Base-by-base conservation (phyloP, 2,797 vertebrate genomes). In the Geotrypetes seraphini region DNA sequence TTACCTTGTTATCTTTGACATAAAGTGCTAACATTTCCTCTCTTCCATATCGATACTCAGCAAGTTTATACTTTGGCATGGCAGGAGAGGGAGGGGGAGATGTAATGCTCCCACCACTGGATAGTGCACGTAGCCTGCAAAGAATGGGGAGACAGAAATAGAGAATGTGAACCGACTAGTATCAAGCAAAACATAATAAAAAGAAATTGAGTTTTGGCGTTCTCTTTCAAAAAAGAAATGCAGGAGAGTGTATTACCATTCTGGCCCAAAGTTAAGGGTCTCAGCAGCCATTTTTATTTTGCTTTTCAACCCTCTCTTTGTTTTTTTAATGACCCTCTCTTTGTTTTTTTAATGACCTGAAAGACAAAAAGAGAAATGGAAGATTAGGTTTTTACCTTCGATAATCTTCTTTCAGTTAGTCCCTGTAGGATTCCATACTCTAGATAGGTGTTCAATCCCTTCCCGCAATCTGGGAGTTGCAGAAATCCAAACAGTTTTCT, bases 11-110 rank as follows among this genome's bases (percentile, higher is more conserved):
- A 74, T 94, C 91, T 81, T 92, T 92, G 74, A 94, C 49, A 63
- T 92, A 93, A 87, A 94, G 91, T 79, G 91, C 91, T 85, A 94
- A 78, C 91, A 93, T 94, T 81, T 94, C 91, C 76, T 94, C 91
- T 63, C 91, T 79, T 68, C 91, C 91, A 9, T 94, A 94, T 63
- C 91, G 90, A 63, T 92, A 92, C 51, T 93, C 90, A 39, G 91
- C 91, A 73, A 94, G 78, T 79, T 94, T 94, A 81, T 93, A 94
- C 74, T 94, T 94, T 88, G 90, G 91, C 87, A 92, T 92, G 79
- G 91, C 90, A 19, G 91, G 91, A 66, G 91, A 94, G 32, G 91
- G 86, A 62, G 90, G 91, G 39, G 90, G 91, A 71, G 91, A 94
- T 35, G 85, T 84, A 67, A 93, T 81, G 39, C 84, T 90, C 62